Percentiles rank a stretch among this genome's conserved stretches.
Conservation (phyloP, 1,140 invertebrate genomes). For the Pissodes strobi region DNA sequence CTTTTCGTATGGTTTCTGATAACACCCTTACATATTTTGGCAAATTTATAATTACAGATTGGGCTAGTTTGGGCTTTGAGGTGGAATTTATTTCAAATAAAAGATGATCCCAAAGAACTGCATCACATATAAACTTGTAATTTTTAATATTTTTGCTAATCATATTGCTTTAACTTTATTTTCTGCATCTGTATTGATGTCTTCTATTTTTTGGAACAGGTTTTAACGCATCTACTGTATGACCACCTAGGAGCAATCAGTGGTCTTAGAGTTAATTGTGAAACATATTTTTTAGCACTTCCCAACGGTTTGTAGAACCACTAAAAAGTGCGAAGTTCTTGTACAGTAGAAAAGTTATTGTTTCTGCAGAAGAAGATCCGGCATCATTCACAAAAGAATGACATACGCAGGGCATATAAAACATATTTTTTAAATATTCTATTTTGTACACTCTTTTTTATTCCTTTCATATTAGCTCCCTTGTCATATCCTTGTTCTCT, state of each 20-base stretch:
- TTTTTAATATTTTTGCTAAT: no score
- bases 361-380: slow-evolving; percentile 30
- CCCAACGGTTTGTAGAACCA: no score
- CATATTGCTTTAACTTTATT: no score
- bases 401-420: slow-evolving; percentile 34
- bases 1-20: not conserved
- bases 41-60: not conserved
- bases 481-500: slow-evolving; percentile 51
- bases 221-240: no score
- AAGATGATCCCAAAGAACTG: slow-evolving; percentile 16
- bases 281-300: no score
- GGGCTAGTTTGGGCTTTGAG: not conserved
- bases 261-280: no score
- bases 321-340: no score
- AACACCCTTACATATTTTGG: not conserved
- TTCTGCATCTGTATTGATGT: no score
- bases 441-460: slow-evolving; percentile 33
- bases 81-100: slow-evolving; percentile 1
- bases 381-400: slow-evolving; percentile 38
- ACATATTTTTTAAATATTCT: slow-evolving; percentile 35
- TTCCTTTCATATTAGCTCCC: slow-evolving; percentile 48
- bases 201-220: no score
- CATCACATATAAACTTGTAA: slow-evolving; percentile 29
- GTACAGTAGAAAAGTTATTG: no score
- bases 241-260: no score